Conservation (phyloP, 1,140 invertebrate species). For the Coelopa frigida region DNA sequence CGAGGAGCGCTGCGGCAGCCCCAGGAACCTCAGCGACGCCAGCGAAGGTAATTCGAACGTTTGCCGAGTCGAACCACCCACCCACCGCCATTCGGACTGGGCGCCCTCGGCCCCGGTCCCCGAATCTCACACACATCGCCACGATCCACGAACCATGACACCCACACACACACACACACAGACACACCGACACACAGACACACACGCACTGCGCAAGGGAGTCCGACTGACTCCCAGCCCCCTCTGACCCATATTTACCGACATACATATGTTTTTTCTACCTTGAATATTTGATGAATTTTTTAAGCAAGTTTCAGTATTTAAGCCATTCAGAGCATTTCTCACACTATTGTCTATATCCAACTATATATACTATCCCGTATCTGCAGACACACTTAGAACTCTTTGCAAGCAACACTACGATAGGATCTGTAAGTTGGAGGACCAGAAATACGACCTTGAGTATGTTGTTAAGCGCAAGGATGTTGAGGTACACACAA, state of each 20-base stretch:
- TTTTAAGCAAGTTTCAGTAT: too few species aligned
- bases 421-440: constrained; percentile 77
- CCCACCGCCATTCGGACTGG: too few species aligned
- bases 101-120: too few species aligned
- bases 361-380: background rate
- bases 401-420: constrained; percentile 81
- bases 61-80: too few species aligned
- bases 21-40: constrained; percentile 82
- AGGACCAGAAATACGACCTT: constrained; percentile 96
- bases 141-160: constrained; percentile 5
- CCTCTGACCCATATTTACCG: too few species aligned
- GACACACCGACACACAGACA: too few species aligned
- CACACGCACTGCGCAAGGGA: too few species aligned
- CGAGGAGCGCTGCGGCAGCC: constrained; percentile 86
- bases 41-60: constrained; percentile 69
- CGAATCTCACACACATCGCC: background rate
- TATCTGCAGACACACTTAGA: constrained; percentile 62
- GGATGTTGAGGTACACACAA: constrained; percentile 82
- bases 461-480: constrained; percentile 96
- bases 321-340: too few species aligned
- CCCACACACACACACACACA: background rate
- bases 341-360: too few species aligned
- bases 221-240: too few species aligned
- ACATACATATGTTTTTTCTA: too few species aligned
- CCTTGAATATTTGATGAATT: too few species aligned